Percentiles rank a stretch among this genome's conserved stretches.
These are phyloP conservation scores for Lasiurus borealis DNA, from an alignment of 2,113 vertebrate species.

Conservation along the genomic window DNA sequence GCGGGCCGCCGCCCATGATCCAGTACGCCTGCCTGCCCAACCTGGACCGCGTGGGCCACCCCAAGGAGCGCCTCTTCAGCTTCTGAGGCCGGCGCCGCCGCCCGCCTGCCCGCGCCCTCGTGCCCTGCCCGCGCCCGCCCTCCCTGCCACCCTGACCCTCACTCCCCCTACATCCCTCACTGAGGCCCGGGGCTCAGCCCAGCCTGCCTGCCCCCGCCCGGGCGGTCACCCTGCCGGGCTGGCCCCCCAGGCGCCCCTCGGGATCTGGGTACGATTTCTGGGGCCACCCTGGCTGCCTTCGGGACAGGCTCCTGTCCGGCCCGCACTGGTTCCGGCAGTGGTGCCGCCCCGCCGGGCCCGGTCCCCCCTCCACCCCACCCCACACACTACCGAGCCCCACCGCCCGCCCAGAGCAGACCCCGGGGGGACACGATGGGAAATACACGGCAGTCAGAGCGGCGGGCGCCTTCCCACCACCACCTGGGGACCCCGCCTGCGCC, in stretches of 20 bases:
- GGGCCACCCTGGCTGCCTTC: not conserved
- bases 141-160: not conserved
- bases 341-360: too few species aligned
- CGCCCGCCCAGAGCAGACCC: not conserved
- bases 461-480: not conserved
- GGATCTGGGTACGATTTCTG: not conserved
- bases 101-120: fast-evolving
- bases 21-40: slow-evolving; percentile 97
- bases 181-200: too few species aligned
- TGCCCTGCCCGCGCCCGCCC: not conserved
- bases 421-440: not conserved
- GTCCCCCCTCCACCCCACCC: fast-evolving
- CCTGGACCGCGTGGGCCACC: slow-evolving; percentile 94
- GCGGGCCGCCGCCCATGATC: slow-evolving; percentile 98
- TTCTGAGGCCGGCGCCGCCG: slow-evolving; percentile 85
- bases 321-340: not conserved
- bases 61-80: slow-evolving; percentile 89
- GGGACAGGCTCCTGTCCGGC: not conserved
- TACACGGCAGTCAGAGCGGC: not conserved
- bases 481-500: not conserved
- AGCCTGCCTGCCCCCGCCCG: slow-evolving; percentile 53
- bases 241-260: not conserved
- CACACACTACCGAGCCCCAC: not conserved
- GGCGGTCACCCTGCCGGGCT: not conserved
- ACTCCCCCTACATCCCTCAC: not conserved